Conservation (phyloP, 2,888 invertebrate genomes). For the Tubiluchus corallicola region DNA sequence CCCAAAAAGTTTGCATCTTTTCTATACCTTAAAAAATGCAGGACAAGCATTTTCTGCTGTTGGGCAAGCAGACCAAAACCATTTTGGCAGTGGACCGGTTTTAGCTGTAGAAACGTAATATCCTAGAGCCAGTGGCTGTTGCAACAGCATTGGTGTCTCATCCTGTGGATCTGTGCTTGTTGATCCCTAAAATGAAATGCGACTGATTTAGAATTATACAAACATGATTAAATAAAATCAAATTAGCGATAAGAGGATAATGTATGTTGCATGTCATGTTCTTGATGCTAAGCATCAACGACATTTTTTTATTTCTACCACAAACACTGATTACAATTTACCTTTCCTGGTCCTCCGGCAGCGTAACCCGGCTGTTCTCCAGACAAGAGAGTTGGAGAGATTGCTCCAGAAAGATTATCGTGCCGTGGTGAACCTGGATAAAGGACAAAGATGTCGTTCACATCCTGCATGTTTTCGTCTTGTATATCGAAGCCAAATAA, state of each 20-base stretch:
- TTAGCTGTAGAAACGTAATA: not conserved
- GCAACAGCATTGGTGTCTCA: not conserved
- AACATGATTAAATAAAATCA: too few species aligned
- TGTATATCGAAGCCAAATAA: conserved; percentile 24
- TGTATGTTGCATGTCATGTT: too few species aligned
- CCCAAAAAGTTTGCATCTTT: too few species aligned
- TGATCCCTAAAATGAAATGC: too few species aligned
- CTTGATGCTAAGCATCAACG: too few species aligned
- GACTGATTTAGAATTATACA: too few species aligned
- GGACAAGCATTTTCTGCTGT: not conserved
- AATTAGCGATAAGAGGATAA: too few species aligned
- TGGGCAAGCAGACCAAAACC: not conserved
- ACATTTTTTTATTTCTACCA: too few species aligned
- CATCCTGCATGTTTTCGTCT: too few species aligned
- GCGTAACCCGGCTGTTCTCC: not conserved
- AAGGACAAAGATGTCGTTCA: too few species aligned
- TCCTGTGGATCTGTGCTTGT: not conserved
- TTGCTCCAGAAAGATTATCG: not conserved
- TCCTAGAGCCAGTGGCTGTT: not conserved
- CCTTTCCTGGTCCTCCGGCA: not conserved
- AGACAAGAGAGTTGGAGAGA: not conserved
- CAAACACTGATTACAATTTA: too few species aligned
- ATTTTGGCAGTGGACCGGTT: not conserved
- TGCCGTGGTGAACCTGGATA: too few species aligned
- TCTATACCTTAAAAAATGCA: conserved; percentile 1